Conservation (phyloP, 2,113 vertebrate genomes). For the Mohoua ochrocephala region DNA sequence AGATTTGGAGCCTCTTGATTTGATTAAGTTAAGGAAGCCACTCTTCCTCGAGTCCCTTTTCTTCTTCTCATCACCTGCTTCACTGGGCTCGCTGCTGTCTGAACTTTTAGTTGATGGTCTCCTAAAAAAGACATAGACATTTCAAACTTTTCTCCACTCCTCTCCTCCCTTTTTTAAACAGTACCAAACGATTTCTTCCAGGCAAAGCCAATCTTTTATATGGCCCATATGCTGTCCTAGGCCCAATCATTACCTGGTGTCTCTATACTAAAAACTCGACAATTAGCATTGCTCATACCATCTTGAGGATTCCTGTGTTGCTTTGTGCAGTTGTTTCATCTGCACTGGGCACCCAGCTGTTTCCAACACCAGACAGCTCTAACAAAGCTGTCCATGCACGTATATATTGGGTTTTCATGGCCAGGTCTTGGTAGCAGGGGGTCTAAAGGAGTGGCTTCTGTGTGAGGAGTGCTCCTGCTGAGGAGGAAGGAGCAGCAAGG, state of each 20-base stretch:
- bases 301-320: background rate
- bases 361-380: background rate
- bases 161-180: background rate
- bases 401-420: background rate
- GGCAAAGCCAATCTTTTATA: background rate
- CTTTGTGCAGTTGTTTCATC: background rate
- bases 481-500: background rate
- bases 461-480: background rate
- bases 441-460: background rate
- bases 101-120: constrained; percentile 74
- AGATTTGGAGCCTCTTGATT: constrained; percentile 81
- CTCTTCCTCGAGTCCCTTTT: constrained; percentile 90
- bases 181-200: background rate
- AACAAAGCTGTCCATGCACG: background rate
- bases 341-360: background rate
- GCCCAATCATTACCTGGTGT: background rate
- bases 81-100: constrained; percentile 82
- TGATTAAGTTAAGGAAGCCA: constrained; percentile 94
- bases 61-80: constrained; percentile 83
- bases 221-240: background rate
- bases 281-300: background rate
- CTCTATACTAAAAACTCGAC: background rate
- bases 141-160: background rate
- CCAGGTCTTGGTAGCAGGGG: background rate
- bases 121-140: constrained; percentile 58